Conservation (phyloP, 2,797 vertebrate genomes). For the Micropoecilia bifurca region DNA sequence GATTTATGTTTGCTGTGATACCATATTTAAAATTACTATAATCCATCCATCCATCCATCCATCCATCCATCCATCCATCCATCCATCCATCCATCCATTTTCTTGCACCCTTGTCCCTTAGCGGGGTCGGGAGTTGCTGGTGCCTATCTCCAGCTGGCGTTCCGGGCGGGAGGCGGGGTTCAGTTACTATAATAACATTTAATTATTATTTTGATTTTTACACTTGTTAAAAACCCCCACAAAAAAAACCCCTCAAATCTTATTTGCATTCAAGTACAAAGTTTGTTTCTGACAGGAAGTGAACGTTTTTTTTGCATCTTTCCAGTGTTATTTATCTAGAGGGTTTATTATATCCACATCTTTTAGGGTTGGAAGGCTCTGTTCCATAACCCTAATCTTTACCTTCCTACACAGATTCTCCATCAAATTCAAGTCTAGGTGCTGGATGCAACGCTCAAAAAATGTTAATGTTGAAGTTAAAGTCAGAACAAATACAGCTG, state of each 20-base stretch:
- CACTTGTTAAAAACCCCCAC: no score
- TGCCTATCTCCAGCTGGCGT: no score
- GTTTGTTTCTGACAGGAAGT: not conserved
- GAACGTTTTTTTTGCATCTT: not conserved
- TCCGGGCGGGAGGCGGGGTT: no score
- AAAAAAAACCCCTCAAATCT: not conserved
- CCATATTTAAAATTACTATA: no score
- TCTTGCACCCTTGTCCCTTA: no score
- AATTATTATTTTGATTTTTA: not conserved
- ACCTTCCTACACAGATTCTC: not conserved
- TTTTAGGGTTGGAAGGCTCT: not conserved
- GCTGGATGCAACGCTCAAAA: not conserved
- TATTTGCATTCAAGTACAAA: not conserved
- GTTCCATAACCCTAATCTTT: not conserved
- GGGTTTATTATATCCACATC: not conserved
- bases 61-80: no score
- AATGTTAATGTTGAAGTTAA: not conserved
- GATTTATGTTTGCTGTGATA: no score
- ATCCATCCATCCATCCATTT: no score
- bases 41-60: no score
- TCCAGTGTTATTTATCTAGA: no score
- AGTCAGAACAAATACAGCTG: not conserved
- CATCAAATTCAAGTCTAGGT: not conserved
- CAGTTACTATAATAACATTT: not conserved
- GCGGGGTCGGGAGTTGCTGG: no score